Evolutionary conservation across 2,888 invertebrate species (phyloP).

Genomic region (Ichneumon xanthorius): DNA sequence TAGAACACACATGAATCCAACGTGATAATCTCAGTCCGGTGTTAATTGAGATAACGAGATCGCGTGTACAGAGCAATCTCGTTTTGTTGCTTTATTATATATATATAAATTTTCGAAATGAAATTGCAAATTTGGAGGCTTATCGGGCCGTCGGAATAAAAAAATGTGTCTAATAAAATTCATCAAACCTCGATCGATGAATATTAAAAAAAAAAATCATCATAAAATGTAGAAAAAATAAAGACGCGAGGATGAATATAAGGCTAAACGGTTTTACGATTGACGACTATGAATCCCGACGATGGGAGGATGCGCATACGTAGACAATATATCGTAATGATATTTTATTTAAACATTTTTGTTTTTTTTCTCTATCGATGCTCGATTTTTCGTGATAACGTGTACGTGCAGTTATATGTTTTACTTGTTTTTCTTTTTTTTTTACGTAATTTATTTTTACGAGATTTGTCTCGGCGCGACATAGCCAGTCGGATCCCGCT

Average conservation of each 20-base stretch:
- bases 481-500: slow-evolving; percentile 43
- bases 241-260: slow-evolving; percentile 32
- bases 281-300: slow-evolving; percentile 63
- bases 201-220: slow-evolving; percentile 26
- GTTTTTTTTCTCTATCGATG: slow-evolving; percentile 49
- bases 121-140: slow-evolving; percentile 9
- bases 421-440: slow-evolving; percentile 14
- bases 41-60: slow-evolving; percentile 53
- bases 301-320: slow-evolving; percentile 55
- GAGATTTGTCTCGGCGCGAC: slow-evolving; percentile 16
- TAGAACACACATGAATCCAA: slow-evolving; percentile 50
- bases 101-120: slow-evolving; percentile 46
- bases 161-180: slow-evolving; percentile 50
- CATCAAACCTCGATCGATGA: slow-evolving; percentile 7
- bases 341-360: slow-evolving; percentile 13
- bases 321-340: slow-evolving; percentile 59
- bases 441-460: slow-evolving; percentile 32
- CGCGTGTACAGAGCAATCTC: slow-evolving; percentile 54
- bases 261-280: slow-evolving; percentile 32
- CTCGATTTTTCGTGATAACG: slow-evolving; percentile 57
- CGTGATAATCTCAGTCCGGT: slow-evolving; percentile 58
- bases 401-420: slow-evolving; percentile 62
- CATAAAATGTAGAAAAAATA: slow-evolving; percentile 41
- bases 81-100: background rate
- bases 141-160: slow-evolving; percentile 8